Evolutionary conservation across 2,797 vertebrate genomes (phyloP), one percentile per base, ranked within the genome.

Genomic region (Sebastes iracundus): DNA sequence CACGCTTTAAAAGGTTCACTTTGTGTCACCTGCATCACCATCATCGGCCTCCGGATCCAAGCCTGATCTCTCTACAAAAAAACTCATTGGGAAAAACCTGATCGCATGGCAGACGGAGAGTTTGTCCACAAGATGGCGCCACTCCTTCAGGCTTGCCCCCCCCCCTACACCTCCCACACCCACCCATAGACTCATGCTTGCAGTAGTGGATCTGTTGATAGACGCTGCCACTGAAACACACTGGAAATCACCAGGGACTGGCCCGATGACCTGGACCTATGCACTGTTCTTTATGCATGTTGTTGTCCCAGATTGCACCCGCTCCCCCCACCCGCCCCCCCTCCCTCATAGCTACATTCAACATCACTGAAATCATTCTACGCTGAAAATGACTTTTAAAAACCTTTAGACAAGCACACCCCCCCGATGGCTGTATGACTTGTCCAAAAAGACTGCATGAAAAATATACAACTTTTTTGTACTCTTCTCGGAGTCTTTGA

Each of bases 231-330:
- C 86, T 86, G 84, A 91, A 91, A 91, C 93, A 94, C 93, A 94
- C 92, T 94, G 92, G 92, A 94, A 84, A 80, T 58, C 82, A 84
- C 88, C 92, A 83, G 85, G 90, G 88, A 90, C 80, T 79, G 86
- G 86, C 86, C 87, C 82, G 60, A 69, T 30, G 73, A 91, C 92
- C 92, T 92, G 95, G 93, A 94, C 90, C 91, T 93, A 94, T 94
- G 94, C 94, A 95, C 94, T 94, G 91, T 94, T 93, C 91, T 88
- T 91, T 92, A 90, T 95, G 95, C 94, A 95, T 95, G 94, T 91
- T 91, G 84, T 93, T 90, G 88, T 93, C 92, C 86, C 59, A 49
- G 70, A 77, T 79, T 81, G 90, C 81, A 82, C 73, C 64, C 52
- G 1, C 52, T 8, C 49, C 10, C 33, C 1, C 33, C 10, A 33